phyloP scores from a whole-genome alignment of 2,113 vertebrate genomes.

The Agapornis roseicollis region DNA sequence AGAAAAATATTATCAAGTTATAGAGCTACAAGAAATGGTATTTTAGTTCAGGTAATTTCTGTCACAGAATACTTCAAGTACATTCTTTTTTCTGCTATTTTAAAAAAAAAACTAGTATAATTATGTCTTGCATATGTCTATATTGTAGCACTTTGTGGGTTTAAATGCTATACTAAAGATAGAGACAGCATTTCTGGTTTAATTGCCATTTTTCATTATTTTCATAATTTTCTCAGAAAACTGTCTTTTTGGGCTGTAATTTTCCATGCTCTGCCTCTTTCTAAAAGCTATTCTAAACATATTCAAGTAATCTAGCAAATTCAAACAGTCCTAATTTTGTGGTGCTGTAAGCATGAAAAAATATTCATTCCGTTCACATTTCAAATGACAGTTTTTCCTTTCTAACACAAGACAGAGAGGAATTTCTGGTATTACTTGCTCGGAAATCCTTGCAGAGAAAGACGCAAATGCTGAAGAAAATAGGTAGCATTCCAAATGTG shows the following conservation, averaged over 20 bases:
- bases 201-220: slow-evolving; percentile 5
- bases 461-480: background rate
- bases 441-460: background rate
- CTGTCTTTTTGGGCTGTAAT: background rate
- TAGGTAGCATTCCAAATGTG: background rate
- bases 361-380: slow-evolving; percentile 14
- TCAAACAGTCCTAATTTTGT: slow-evolving; percentile 25
- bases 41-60: background rate
- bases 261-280: slow-evolving; percentile 25
- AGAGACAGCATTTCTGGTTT: background rate
- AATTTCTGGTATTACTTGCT: background rate
- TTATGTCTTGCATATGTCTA: background rate
- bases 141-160: background rate
- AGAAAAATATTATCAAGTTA: background rate
- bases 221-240: background rate
- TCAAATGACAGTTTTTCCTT: slow-evolving; percentile 1
- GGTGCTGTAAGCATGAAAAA: slow-evolving; percentile 33
- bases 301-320: slow-evolving; percentile 29
- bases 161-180: background rate
- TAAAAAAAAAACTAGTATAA: background rate
- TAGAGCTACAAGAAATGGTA: background rate
- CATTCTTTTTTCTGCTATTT: background rate
- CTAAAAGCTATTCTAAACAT: background rate
- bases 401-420: background rate
- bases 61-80: background rate